phyloP scores from a whole-genome alignment of 2,113 vertebrate genomes.

The Seriola quinqueradiata region DNA sequence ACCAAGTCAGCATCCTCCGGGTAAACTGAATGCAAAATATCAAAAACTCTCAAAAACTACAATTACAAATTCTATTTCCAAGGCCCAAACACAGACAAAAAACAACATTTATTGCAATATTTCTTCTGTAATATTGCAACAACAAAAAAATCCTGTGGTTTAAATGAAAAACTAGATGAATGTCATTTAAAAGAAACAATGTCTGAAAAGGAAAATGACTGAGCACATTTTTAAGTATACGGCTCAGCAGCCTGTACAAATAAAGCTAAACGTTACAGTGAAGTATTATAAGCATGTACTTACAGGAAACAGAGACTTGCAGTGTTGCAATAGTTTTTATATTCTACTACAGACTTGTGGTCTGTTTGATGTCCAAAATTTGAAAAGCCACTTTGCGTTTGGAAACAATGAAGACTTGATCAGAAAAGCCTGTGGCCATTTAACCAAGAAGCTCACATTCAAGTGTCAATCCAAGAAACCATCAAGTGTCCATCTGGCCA shows the following conservation, averaged over 20 bases:
- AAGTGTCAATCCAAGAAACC: slow-evolving; percentile 57
- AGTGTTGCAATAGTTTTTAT: not conserved
- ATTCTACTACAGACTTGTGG: slow-evolving; percentile 7
- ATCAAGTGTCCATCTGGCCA: slow-evolving; percentile 63
- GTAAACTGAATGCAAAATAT: slow-evolving; percentile 17
- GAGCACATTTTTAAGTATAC: not conserved
- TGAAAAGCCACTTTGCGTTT: slow-evolving; percentile 32
- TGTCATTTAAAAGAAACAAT: not conserved
- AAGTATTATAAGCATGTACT: not conserved
- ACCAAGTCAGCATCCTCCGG: slow-evolving; percentile 17
- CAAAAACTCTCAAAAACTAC: not conserved
- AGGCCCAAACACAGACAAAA: slow-evolving; percentile 7
- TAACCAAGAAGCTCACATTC: slow-evolving; percentile 29
- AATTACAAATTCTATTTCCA: slow-evolving; percentile 10
- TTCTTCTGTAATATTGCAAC: not conserved
- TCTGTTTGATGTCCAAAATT: slow-evolving; percentile 27
- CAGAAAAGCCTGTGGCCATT: slow-evolving; percentile 13
- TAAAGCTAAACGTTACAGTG: not conserved
- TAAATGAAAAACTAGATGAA: not conserved
- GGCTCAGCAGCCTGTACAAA: not conserved
- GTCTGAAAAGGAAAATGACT: not conserved
- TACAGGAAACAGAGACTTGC: not conserved
- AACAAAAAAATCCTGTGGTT: not conserved
- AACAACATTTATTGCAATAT: not conserved
- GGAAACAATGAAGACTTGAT: slow-evolving; percentile 55